Percentiles rank a stretch among this genome's conserved stretches.
Evolutionary conservation across 2,797 vertebrate genomes (phyloP).

Genomic region (Helarctos malayanus): DNA sequence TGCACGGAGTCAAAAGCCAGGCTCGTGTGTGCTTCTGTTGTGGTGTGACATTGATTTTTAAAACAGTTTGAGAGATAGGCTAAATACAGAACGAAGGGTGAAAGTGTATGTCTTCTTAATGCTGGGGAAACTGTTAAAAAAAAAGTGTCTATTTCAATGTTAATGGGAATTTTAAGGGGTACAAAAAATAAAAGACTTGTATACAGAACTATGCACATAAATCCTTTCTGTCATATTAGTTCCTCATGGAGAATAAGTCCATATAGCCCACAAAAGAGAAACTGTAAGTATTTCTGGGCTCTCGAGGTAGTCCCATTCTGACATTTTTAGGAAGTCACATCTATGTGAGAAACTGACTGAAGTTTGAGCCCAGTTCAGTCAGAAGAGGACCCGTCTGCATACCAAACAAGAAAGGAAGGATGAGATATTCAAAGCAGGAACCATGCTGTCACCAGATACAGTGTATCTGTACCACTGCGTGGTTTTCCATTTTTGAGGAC

Average conservation of each 20-base stretch:
- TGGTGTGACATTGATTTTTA: not conserved
- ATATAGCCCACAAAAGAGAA: not conserved
- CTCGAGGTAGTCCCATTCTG: not conserved
- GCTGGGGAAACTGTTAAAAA: not conserved
- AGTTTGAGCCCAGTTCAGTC: not conserved
- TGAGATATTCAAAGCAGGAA: not conserved
- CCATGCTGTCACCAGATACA: not conserved
- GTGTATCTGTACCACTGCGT: too few relatives aligned
- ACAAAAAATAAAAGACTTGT: constrained; percentile 45
- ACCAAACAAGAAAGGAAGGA: not conserved
- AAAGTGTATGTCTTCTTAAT: not conserved
- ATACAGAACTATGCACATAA: constrained; percentile 28
- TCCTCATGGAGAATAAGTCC: constrained; percentile 25
- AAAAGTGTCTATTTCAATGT: constrained; percentile 9
- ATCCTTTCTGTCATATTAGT: constrained; percentile 34
- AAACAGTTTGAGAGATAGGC: not conserved
- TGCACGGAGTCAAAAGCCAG: not conserved
- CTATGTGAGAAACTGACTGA: constrained; percentile 33
- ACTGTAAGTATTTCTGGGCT: constrained; percentile 11
- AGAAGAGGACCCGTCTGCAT: not conserved
- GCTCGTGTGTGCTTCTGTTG: fast-evolving
- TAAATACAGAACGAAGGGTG: not conserved
- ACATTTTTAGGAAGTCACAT: constrained; percentile 42
- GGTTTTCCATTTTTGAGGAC: not conserved
- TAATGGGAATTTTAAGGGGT: constrained; percentile 40